A percentile compares a stretch with the other conserved stretches of the same genome.
phyloP scores from a whole-genome alignment of 2,113 vertebrate genomes.

The Puntigrus tetrazona region DNA sequence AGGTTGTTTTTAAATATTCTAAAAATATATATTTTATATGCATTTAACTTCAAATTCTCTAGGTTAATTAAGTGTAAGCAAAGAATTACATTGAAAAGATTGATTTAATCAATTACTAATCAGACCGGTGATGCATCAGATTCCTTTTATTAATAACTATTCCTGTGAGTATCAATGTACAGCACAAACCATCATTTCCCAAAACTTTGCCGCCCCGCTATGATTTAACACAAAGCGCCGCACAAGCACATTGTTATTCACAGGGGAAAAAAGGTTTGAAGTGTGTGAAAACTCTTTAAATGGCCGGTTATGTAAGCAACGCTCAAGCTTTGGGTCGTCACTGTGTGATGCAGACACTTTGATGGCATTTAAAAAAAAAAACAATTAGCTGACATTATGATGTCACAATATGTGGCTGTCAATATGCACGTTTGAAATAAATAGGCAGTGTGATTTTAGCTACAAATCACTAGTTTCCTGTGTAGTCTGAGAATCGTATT shows the following conservation, averaged over 20 bases:
- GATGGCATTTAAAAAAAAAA: constrained; percentile 10
- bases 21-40: neutral
- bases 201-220: neutral
- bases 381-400: constrained; percentile 5
- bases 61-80: constrained; percentile 4
- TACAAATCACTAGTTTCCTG: neutral
- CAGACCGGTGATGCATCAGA: neutral
- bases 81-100: neutral
- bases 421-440: neutral
- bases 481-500: neutral
- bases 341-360: constrained; percentile 6
- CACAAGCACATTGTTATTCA: constrained; percentile 42
- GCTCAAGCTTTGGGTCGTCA: constrained; percentile 28
- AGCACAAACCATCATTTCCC: neutral
- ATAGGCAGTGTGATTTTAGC: neutral
- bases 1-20: neutral
- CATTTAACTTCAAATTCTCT: neutral
- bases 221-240: constrained; percentile 5
- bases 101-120: constrained; percentile 35
- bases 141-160: neutral
- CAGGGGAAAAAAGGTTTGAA: constrained; percentile 24
- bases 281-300: constrained; percentile 56
- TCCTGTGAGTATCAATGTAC: neutral
- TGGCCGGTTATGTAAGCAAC: constrained; percentile 56
- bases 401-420: neutral